Evolutionary conservation across 2,888 invertebrate genomes (phyloP).

Genomic region (Aphodius granarius): DNA sequence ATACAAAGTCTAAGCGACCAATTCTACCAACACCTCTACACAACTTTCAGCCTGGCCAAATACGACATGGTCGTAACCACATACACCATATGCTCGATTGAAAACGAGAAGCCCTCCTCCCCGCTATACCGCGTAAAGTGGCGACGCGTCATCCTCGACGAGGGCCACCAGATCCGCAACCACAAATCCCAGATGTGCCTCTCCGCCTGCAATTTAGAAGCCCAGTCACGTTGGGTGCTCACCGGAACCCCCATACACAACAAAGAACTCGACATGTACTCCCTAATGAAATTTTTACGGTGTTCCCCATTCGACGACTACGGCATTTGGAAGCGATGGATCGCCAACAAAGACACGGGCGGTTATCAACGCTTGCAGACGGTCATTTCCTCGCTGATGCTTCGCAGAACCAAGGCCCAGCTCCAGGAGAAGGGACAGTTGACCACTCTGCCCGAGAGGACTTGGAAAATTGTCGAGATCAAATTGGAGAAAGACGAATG

Average conservation of each 20-base stretch:
- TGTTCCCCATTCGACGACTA: constrained; percentile 90
- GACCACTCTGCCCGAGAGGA: constrained; percentile 64
- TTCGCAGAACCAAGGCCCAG: constrained; percentile 86
- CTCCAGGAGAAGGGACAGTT: constrained; percentile 67
- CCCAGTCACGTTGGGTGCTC: constrained; percentile 76
- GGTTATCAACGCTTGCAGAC: constrained; percentile 82
- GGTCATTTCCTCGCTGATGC: constrained; percentile 80
- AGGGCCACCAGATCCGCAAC: constrained; percentile 91
- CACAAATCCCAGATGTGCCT: constrained; percentile 75
- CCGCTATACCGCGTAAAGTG: constrained; percentile 73
- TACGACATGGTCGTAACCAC: constrained; percentile 89
- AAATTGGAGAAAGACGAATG: constrained; percentile 69
- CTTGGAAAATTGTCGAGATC: constrained; percentile 61
- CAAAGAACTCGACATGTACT: constrained; percentile 81
- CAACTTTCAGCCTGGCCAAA: constrained; percentile 62
- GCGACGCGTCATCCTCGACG: constrained; percentile 88
- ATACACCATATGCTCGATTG: constrained; percentile 73
- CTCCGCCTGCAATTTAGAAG: constrained; percentile 68
- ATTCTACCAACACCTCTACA: too few species aligned
- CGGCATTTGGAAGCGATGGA: constrained; percentile 88
- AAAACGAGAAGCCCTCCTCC: constrained; percentile 58
- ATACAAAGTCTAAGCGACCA: too few species aligned
- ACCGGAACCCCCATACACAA: constrained; percentile 97
- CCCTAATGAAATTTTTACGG: constrained; percentile 78
- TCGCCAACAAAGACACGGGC: constrained; percentile 78